Evolutionary conservation across 2,113 vertebrate species (phyloP).

Genomic region (Ovis aries): DNA sequence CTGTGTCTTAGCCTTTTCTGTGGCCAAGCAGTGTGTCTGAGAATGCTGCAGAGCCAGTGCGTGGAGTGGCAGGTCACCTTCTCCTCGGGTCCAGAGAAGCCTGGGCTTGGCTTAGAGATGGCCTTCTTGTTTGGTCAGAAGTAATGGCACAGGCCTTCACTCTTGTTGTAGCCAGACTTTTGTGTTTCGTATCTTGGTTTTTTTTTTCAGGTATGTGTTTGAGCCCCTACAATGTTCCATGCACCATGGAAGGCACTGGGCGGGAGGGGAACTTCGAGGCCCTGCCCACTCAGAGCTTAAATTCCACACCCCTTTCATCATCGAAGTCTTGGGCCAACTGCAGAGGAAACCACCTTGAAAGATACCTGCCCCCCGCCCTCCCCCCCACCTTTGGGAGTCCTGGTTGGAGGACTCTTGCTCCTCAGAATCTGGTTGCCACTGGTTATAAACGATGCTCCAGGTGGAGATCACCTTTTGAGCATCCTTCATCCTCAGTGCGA

Average conservation of each 20-base stretch:
- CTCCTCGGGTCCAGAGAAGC: background rate
- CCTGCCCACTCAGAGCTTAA: background rate
- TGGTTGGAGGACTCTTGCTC: background rate
- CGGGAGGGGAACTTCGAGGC: background rate
- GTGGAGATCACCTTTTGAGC: no score
- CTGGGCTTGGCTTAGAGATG: background rate
- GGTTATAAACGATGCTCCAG: background rate
- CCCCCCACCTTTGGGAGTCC: background rate
- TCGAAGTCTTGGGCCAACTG: background rate
- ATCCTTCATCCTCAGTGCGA: background rate
- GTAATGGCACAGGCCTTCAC: background rate
- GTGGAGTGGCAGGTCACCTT: background rate
- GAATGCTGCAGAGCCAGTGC: background rate
- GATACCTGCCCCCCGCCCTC: fast-evolving
- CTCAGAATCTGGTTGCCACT: no score
- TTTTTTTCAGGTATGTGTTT: background rate
- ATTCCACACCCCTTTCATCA: background rate
- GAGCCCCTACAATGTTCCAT: no score
- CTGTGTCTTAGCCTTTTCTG: background rate
- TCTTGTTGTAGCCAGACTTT: background rate
- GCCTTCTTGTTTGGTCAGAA: background rate
- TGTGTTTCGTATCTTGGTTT: background rate
- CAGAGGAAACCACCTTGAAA: background rate
- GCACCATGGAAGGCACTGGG: no score
- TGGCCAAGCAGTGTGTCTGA: background rate